Evolutionary conservation across 2,888 invertebrate species (phyloP), one percentile per base, ranked within the genome.

Genomic region (Lomographa bimaculata): DNA sequence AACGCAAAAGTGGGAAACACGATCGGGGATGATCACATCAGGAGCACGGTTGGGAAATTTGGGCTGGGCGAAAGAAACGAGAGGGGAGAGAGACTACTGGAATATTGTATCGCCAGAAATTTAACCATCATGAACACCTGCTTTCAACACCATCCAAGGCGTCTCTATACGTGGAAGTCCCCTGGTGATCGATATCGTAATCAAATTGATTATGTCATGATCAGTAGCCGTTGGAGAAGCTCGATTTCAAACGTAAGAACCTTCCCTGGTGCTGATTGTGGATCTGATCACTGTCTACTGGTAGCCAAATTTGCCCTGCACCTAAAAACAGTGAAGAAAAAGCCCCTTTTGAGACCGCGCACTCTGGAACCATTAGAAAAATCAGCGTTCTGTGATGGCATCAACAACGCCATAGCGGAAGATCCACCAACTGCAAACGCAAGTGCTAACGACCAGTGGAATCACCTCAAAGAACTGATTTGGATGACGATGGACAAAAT

Each of bases 171-270:
- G 0, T 46, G 46, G 49, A 45, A 17, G 5, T 38, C 46, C 8
- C 42, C 48, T 1, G 42, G 33, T 5, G 48, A 30, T 2, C 33
- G 14, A 0, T 16, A 33, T 7, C 24, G 44, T 0, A 46, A 50
- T 7, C 54, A 54, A 29, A 50, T 50, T 1, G 49, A 47, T 12
- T 54, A 51, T 19, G 45, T 50, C 1, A 3, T 50, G n/a, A 36
- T 42, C 3, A 4, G 18, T 5, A 30, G 39, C 1, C 26, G 46
- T 5, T 51, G 46, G 42, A 32, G 9, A 29, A 36, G 32, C 0
- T 44, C 29, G 0, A 33, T 51, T 0, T 9, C 2, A 7, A 46
- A 46, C 17, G 9, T 16, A 0, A 28, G 26, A n/a, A 46, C 46
- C 1, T 16, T 35, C 2, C 42, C 35, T 6, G 30, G 46, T 3